Percentiles rank a stretch among this genome's conserved stretches.
phyloP scores from a whole-genome alignment of 1,140 invertebrate genomes.

The Caenorhabditis latens region DNA sequence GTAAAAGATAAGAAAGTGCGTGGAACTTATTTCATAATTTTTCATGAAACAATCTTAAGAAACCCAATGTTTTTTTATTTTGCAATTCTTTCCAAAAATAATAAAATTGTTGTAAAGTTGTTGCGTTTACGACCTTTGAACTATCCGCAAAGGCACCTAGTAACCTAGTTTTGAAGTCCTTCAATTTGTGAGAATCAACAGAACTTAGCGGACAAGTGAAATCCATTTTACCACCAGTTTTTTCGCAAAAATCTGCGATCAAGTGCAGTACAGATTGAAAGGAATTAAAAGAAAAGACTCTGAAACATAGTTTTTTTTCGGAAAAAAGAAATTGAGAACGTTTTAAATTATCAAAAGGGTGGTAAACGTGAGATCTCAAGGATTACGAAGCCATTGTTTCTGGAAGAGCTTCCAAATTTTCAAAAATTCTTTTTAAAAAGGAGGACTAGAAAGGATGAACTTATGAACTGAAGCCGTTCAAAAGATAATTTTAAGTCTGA shows the following conservation, averaged over 20 bases:
- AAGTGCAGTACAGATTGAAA: constrained; percentile 7
- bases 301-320: neutral
- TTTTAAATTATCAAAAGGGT: neutral
- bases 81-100: too few species aligned
- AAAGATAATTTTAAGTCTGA: too few species aligned
- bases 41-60: neutral
- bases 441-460: neutral
- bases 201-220: too few species aligned
- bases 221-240: too few species aligned
- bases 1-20: neutral
- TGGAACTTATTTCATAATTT: constrained; percentile 3
- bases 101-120: too few species aligned
- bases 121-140: too few species aligned
- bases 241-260: neutral
- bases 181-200: too few species aligned
- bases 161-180: too few species aligned
- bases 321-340: neutral
- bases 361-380: neutral
- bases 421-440: neutral
- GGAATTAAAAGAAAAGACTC: neutral
- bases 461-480: too few species aligned
- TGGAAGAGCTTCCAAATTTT: neutral
- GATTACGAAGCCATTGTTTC: neutral
- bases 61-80: too few species aligned
- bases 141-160: too few species aligned